A percentile compares a stretch with the other conserved stretches of the same genome.
Evolutionary conservation across 2,113 vertebrate genomes (phyloP).

Genomic region (Pseudorasbora parva): DNA sequence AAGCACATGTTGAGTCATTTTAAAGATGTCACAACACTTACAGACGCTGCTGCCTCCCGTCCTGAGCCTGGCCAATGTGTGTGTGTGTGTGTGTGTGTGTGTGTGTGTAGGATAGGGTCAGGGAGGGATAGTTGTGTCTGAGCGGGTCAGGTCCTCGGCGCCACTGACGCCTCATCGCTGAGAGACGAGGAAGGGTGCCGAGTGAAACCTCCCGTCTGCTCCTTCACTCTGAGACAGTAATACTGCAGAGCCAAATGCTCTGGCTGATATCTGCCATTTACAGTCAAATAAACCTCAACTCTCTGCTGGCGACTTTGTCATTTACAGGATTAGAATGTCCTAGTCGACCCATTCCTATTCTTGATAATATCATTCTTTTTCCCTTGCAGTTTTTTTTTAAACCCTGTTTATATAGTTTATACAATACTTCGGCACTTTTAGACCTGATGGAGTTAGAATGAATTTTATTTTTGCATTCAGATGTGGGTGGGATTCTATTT

Average conservation of each 20-base stretch:
- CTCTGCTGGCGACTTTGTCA: neutral
- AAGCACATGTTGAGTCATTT: neutral
- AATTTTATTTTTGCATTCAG: neutral
- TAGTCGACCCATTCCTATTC: neutral
- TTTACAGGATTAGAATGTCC: neutral
- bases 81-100: constrained; percentile 31
- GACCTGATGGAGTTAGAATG: neutral
- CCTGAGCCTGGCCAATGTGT: neutral
- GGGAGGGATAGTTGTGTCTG: constrained; percentile 77
- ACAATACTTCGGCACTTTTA: neutral
- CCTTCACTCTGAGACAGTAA: neutral
- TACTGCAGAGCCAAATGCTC: constrained; percentile 12
- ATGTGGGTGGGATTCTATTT: neutral
- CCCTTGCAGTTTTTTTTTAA: neutral
- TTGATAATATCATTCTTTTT: neutral
- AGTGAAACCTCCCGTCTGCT: constrained; percentile 73
- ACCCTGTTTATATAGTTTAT: too few species aligned
- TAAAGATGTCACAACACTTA: neutral
- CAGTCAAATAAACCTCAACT: constrained; percentile 5
- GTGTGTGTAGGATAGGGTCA: constrained; percentile 47
- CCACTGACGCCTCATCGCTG: constrained; percentile 70
- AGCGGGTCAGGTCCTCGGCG: constrained; percentile 67
- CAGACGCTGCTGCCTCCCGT: neutral
- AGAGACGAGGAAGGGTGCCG: constrained; percentile 68
- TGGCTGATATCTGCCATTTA: constrained; percentile 6